These are phyloP conservation scores for Campylorhamphus procurvoides DNA, from an alignment of 2,113 vertebrate species.

Conservation along the genomic window DNA sequence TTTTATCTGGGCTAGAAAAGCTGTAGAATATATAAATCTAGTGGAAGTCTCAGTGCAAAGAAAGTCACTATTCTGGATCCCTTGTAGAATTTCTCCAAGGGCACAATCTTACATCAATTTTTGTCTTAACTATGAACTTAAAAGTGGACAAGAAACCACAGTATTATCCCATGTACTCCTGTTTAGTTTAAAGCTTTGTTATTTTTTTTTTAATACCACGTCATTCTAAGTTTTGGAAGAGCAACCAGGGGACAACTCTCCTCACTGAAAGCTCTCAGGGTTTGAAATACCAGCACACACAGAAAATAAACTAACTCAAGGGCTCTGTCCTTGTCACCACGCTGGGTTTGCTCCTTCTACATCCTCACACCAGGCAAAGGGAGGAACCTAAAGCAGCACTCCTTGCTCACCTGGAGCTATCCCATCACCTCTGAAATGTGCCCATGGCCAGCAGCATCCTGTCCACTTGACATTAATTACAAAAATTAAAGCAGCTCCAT, in stretches of 20 bases:
- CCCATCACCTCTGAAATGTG: not conserved
- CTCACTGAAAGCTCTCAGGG: not conserved
- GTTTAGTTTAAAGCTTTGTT: not conserved
- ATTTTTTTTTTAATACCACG: not conserved
- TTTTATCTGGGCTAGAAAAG: not conserved
- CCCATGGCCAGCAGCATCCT: not conserved
- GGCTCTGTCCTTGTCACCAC: not conserved
- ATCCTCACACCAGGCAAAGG: not conserved
- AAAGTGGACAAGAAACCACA: not conserved
- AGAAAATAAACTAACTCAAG: not conserved
- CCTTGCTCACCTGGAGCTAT: not conserved
- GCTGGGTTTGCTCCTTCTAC: not conserved
- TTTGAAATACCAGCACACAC: not conserved
- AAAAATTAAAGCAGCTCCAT: not conserved
- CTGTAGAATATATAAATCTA: not conserved
- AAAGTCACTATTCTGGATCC: not conserved
- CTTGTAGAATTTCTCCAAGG: not conserved
- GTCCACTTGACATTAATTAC: not conserved
- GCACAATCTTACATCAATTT: not conserved
- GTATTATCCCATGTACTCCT: not conserved
- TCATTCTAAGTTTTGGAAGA: not conserved
- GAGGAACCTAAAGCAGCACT: fast-evolving
- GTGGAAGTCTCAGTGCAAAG: not conserved
- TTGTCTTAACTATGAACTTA: not conserved
- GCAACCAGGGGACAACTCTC: not conserved